Base-by-base conservation (phyloP, 92 coral and sea anemone genomes). In the Isaurus tuberculatus region DNA sequence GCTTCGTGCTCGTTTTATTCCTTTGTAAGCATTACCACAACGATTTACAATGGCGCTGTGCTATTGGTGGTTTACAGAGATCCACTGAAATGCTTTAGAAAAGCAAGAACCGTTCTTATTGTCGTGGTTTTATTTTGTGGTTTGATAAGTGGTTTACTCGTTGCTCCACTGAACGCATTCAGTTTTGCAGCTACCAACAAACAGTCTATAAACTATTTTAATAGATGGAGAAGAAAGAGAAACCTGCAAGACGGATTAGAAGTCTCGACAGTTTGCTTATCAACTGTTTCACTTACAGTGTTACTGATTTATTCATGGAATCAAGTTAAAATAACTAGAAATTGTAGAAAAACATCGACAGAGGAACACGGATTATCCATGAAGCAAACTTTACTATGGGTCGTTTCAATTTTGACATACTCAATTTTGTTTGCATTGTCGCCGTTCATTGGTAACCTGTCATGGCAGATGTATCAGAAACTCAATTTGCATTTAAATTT, bases 401-500 rank as follows among this genome's bases (percentile, higher is more conserved):
- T 58, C 13, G 53, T 25, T 25, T 57, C 31, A 22, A 20, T 77
- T 30, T 25, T 58, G 48, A 33, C 15, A 1, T 77, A 58, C 37
- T 37, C 82, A 23, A 33, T 77, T n/a, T 29, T 58, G 7, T 58
- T 77, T 77, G 30, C 82, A 11, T 10, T 58, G 23, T 33, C 64
- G 46, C 70, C 68, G 23, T 55, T 77, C 22, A 13, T 57, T 32
- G 26, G 70, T 58, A 43, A 19, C 34, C 26, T 77, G 6, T 31
- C 82, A 77, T 77, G 82, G 82, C 70, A 7, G 23, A 19, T n/a
- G 42, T 60, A 77, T 60, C 51, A 43, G 25, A 33, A 77, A 37
- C 70, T 77, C 1, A 9, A 77, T 36, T 61, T 77, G 31, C 82
- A 77, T 57, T 58, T 77, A 19, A 77, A 77, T 22, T 34, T 77